Evolutionary conservation across 1,140 invertebrate genomes (phyloP).

Genomic region (Bilobella aurantiaca): DNA sequence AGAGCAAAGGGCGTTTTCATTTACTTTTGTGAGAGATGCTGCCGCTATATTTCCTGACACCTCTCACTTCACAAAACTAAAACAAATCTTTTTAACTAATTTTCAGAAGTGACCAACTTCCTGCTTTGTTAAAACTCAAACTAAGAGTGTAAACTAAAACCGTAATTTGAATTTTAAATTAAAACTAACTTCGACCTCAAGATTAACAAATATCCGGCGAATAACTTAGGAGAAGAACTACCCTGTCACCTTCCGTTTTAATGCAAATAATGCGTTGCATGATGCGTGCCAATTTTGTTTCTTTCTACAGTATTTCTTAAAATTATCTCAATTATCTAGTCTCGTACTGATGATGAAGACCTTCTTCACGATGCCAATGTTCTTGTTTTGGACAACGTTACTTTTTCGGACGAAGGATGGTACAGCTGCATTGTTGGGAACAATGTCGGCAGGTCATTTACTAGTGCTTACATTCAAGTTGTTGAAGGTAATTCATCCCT

Average conservation of each 20-base stretch:
- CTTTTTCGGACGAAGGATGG: slow-evolving; percentile 77
- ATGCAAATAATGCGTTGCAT: neutral
- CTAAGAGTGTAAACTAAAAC: no score
- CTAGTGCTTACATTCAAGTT: slow-evolving; percentile 73
- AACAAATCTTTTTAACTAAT: no score
- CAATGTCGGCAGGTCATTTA: slow-evolving; percentile 60
- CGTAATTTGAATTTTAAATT: no score
- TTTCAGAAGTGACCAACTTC: neutral
- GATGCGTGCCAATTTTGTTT: neutral
- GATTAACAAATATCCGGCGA: no score
- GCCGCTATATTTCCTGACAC: neutral
- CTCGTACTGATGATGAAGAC: slow-evolving; percentile 14
- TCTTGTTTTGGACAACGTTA: slow-evolving; percentile 68
- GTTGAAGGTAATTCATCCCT: slow-evolving; percentile 52
- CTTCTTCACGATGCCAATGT: slow-evolving; percentile 50
- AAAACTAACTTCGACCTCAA: no score
- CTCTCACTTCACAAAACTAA: neutral
- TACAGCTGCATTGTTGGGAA: slow-evolving; percentile 84
- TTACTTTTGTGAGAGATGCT: neutral
- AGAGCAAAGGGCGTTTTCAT: neutral
- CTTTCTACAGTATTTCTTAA: slow-evolving; percentile 4
- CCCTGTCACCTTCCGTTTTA: no score
- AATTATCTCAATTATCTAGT: slow-evolving; percentile 17
- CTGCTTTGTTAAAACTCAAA: neutral
- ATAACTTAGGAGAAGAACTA: no score